Evolutionary conservation across 2,888 invertebrate genomes (phyloP).

Genomic region (Coenonympha glycerion): DNA sequence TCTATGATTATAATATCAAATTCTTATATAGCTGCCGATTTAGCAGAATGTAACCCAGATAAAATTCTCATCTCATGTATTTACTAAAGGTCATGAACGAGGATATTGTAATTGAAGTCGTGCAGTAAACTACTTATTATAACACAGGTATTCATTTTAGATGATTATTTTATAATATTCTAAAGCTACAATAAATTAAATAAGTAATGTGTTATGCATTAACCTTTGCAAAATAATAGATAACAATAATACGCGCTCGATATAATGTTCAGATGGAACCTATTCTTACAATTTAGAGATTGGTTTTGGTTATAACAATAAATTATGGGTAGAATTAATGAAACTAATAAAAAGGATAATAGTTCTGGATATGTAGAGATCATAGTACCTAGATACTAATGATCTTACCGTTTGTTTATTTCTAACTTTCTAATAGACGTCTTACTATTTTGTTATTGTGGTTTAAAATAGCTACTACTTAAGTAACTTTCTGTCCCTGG

Average conservation of each 20-base stretch:
- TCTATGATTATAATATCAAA: not conserved
- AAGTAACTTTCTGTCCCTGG: slow-evolving; percentile 10
- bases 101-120: slow-evolving; percentile 24
- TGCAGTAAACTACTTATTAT: slow-evolving; percentile 16
- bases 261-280: too few relatives aligned
- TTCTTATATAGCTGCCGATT: not conserved
- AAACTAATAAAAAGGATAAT: too few relatives aligned
- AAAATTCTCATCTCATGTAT: slow-evolving; percentile 11
- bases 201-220: not conserved
- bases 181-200: slow-evolving; percentile 2
- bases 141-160: slow-evolving; percentile 14
- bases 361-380: too few relatives aligned
- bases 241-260: too few relatives aligned
- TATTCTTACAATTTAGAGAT: too few relatives aligned
- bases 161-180: slow-evolving; percentile 7
- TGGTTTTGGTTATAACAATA: too few relatives aligned
- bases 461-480: slow-evolving; percentile 5
- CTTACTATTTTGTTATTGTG: not conserved
- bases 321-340: too few relatives aligned
- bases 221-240: too few relatives aligned
- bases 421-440: too few relatives aligned
- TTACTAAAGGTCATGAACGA: slow-evolving; percentile 27
- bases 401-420: too few relatives aligned
- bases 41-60: slow-evolving; percentile 10
- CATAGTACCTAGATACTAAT: too few relatives aligned